Base-by-base conservation (phyloP, 2,888 invertebrate genomes). In the Cyclophora punctaria region DNA sequence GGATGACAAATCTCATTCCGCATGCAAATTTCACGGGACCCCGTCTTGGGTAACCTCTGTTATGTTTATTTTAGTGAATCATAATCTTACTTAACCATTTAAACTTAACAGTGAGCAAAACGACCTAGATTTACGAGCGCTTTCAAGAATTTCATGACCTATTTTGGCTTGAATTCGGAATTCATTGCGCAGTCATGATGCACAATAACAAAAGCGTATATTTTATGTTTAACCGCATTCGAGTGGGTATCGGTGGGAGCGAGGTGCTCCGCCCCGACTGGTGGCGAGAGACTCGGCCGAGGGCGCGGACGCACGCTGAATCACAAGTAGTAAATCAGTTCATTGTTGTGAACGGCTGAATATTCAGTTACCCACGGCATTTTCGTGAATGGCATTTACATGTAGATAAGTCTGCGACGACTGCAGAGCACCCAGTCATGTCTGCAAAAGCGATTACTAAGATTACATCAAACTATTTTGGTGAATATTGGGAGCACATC, bases 321-420 rank as follows among this genome's bases (percentile, higher is more conserved):
- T 84, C 72, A 66, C 78, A 75, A 81, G 75, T 73, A 78, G 75
- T 75, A 80, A 82, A 82, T 80, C 79, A 78, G 80, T 77, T 75
- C 75, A 77, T 77, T 80, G 75, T 77, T 74, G 75, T 73, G 73
- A 78, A 74, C 66, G 70, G 67, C 69, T 75, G 75, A 77, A 78
- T 76, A 75, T 80, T 77, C 76, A 74, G 73, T 73, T 73, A 76
- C 71, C 65, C 62, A 65, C 59, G 65, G 60, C 63, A 67, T 70
- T 77, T 74, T 69, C 68, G 62, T 64, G 69, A 66, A 71, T 69
- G 65, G 58, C 65, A 75, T 78, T 77, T 73, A 69, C 73, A 78
- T 73, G 63, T 59, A 69, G 67, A 70, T 73, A 63, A 64, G 64
- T 58, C 59, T 64, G 55, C 49, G 59, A 37, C 37, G 4, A 37